Base-by-base conservation (phyloP, 2,797 vertebrate genomes). In the Cuculus canorus region DNA sequence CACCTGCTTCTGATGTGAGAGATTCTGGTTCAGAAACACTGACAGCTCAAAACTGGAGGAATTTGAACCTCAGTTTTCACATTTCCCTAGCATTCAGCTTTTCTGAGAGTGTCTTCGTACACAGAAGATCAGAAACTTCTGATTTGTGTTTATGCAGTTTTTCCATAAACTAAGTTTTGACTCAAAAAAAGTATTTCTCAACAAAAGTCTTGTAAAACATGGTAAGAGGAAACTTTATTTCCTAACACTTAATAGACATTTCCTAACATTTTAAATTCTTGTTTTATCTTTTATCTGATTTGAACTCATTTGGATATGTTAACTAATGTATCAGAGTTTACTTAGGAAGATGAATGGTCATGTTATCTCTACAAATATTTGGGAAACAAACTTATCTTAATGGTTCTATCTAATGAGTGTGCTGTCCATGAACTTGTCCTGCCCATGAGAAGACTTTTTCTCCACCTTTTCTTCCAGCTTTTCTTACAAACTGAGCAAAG, bases 391-490 rank as follows among this genome's bases (percentile, higher is more conserved):
- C 5, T 25, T 21, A 32, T 52, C 57, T n/a, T 13, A 16, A 52
- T 30, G 11, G 3, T 30, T 57, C 11, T 72, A 5, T 59, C 86
- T 37, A 68, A 59, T 47, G 47, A 60, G 16, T 39, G 8, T 43
- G 2, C 9, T 72, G 10, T 54, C 39, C 86, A 32, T 15, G 14
- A 64, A 22, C 35, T 71, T 54, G 13, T 2, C 21, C 17, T 63
- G 54, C 5, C 15, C 48, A 16, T n/a, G 9, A 45, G 12, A 48
- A 2, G 8, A 0, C 0, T 0, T 54, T 63, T 63, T 50, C 25
- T 7, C 7, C 17, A 39, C 12, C 1, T 54, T 73, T 82, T 50
- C 5, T 76, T 75, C 30, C 39, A 63, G 10, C 4, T 53, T 52
- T 88, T 30, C 11, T 68, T 63, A 59, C 5, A 83, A 68, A 50